Base-by-base conservation (phyloP, 1,140 invertebrate species). In the Camponotus floridanus region DNA sequence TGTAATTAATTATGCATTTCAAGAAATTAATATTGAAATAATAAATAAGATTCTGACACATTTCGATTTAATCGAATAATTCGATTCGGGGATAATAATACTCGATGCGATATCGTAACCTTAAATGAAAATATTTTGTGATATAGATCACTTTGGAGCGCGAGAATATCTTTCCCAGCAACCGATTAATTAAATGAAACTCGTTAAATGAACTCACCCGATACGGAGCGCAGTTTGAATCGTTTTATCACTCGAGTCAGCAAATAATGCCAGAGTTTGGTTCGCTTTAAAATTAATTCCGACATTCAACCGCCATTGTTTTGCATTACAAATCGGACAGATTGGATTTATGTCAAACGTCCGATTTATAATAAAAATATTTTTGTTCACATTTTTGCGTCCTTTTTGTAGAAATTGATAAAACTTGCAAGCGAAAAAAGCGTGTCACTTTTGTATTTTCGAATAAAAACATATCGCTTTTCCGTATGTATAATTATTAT, bases 211-310 rank as follows among this genome's bases (percentile, higher is more conserved):
- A 74, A 9, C 45, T 26, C 21, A 0, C 51, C 45, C 26, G 45
- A 18, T 36, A n/a, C 31, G 39, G 9, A 51, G n/a, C 21, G n/a
- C 21, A n/a, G 31, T 18, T 45, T n/a, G 15, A 48, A 59, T 59
- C 59, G 65, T 67, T 88, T 39, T 76, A 71, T 83, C 55, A 45
- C 78, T 1, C 33, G 42, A 61, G 26, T 48, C 39, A 26, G n/a
- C 11, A 13, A 11, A 51, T 71, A 70, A 70, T 64, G 26, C 55
- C 61, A 59, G 76, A 86, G 45, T 78, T 86, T 65, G n/a, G 36
- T 48, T 80, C n/a, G 67, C 67, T 36, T 80, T 51, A 36, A 78
- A 59, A 83, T 76, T 83, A 59, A 81, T 70, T 36, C 59, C 33
- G 21, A 59, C 39, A 39, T 33, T 18, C 67, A 73, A 48, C 31